Evolutionary conservation across 1,140 invertebrate genomes (phyloP).

Genomic region (Nephila pilipes): DNA sequence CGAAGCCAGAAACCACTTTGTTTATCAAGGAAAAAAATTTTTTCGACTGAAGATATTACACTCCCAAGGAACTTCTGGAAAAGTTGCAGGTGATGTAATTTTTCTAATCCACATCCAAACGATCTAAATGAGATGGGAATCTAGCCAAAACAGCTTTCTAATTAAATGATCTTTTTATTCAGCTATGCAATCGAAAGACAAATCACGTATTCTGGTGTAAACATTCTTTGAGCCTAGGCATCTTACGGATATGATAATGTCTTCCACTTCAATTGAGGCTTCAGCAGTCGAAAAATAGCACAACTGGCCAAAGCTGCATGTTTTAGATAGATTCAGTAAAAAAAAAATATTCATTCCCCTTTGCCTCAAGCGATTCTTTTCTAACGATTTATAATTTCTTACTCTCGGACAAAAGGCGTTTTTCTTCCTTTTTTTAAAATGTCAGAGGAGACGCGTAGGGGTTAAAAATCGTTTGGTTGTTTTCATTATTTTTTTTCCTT

Average conservation of each 20-base stretch:
- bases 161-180: slow-evolving; percentile 1
- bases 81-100: neutral
- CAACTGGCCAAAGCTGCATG: neutral
- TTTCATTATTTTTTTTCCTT: slow-evolving; percentile 10
- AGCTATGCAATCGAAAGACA: neutral
- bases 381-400: slow-evolving; percentile 35
- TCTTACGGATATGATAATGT: neutral
- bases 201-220: neutral
- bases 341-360: neutral
- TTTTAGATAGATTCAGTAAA: slow-evolving; percentile 27
- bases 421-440: neutral
- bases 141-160: neutral
- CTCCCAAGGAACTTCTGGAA: slow-evolving; percentile 3
- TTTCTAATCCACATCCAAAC: neutral
- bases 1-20: neutral
- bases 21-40: neutral
- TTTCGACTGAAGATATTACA: neutral
- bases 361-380: neutral
- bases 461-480: slow-evolving; percentile 29
- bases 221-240: neutral
- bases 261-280: neutral
- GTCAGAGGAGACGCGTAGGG: slow-evolving; percentile 8
- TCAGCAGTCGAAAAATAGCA: neutral
- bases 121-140: neutral
- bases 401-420: slow-evolving; percentile 30